Base-by-base conservation (phyloP, 2,113 vertebrate species). In the Callionymus lyra region DNA sequence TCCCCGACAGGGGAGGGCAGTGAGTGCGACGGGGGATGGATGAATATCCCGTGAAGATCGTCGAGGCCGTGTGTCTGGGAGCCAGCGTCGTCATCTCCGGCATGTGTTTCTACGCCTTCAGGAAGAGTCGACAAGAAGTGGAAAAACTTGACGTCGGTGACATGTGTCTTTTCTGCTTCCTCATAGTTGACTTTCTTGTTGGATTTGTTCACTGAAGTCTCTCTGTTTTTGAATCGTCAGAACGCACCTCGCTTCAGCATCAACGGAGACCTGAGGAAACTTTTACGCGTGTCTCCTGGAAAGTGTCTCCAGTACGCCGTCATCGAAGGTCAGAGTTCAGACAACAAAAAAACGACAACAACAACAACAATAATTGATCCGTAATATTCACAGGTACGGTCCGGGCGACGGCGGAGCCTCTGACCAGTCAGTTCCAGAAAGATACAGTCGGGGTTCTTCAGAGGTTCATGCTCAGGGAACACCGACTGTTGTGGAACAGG, bases 401-500 rank as follows among this genome's bases (percentile, higher is more conserved):
- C 49, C 78, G 87, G 44, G 79, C 90, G 4, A 67, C 80, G 1
- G 76, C 72, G 1, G 76, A 84, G 41, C 69, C 72, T 2, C 70
- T 92, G 31, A 80, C 53, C 13, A 91, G 91, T 68, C 81, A 82
- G 18, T 88, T 86, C 65, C 81, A 90, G 38, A 83, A 87, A 47
- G 71, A 86, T 40, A 47, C 48, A 15, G 64, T 78, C n/a, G 91
- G 90, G 0, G 90, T 93, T 48, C 82, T 93, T 41, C 90, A 91
- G 71, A 88, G 80, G 44, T 78, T 89, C 41, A 70, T 86, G n/a
- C 65, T 92, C 42, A 85, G 64, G 14, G 90, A 92, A 42, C 89
- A 91, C 68, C 85, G 84, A 21, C 76, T 92, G 39, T 70, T 93
- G 44, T 92, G 91, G 91, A 92, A 89, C 59, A 68, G 70, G 63